Evolutionary conservation across 2,113 vertebrate genomes (phyloP).

Genomic region (Orycteropus afer): DNA sequence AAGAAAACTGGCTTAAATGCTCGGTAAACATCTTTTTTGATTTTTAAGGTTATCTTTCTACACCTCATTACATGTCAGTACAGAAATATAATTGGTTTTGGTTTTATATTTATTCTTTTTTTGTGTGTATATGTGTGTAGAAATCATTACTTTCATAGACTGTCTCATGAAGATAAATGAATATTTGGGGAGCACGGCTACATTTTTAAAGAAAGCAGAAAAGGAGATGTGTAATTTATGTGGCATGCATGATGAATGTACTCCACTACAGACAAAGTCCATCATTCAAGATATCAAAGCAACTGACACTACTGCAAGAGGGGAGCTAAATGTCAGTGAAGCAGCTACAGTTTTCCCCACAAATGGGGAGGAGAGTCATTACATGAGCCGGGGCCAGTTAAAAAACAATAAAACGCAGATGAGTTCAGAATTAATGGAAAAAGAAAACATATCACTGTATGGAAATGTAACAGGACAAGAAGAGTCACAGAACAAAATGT

Average conservation of each 20-base stretch:
- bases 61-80: background rate
- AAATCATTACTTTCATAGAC: constrained; percentile 69
- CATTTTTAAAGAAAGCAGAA: constrained; percentile 78
- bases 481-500: constrained; percentile 42
- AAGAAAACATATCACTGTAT: constrained; percentile 36
- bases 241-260: constrained; percentile 40
- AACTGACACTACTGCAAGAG: constrained; percentile 53
- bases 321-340: constrained; percentile 56
- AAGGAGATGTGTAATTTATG: constrained; percentile 68
- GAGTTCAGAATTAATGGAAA: constrained; percentile 44
- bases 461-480: constrained; percentile 39
- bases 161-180: constrained; percentile 78
- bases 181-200: constrained; percentile 73
- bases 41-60: background rate
- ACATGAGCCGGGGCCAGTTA: constrained; percentile 50
- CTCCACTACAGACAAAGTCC: constrained; percentile 47
- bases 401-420: constrained; percentile 53
- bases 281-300: constrained; percentile 67
- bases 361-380: constrained; percentile 55
- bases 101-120: constrained; percentile 54
- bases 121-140: constrained; percentile 63
- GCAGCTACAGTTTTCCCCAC: constrained; percentile 25
- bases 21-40: background rate
- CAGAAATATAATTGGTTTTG: constrained; percentile 30
- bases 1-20: background rate